Conservation (phyloP, 2,113 vertebrate species). For the Alouatta palliata region DNA sequence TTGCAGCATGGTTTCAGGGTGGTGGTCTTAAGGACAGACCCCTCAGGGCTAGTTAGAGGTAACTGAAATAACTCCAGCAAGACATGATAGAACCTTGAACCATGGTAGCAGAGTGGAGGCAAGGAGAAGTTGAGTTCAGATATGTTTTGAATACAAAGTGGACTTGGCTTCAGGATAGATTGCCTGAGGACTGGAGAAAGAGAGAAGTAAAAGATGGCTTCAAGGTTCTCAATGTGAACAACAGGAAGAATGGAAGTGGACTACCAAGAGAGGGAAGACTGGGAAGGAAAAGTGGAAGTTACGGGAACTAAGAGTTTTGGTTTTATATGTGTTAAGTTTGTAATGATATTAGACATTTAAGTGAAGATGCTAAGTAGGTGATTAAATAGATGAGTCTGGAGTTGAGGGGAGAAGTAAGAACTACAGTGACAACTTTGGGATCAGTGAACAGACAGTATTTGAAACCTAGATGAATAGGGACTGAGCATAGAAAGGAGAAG, state of each 20-base stretch:
- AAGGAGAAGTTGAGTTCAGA: neutral
- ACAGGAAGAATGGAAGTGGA: neutral
- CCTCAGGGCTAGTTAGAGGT: neutral
- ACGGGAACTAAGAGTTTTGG: neutral
- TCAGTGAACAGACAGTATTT: neutral
- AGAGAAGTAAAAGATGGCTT: neutral
- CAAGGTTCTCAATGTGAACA: neutral
- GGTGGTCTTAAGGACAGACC: neutral
- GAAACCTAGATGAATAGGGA: neutral
- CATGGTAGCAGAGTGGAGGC: neutral
- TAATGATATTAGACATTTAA: neutral
- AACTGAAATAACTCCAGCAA: neutral
- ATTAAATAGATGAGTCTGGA: neutral
- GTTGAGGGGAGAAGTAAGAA: neutral
- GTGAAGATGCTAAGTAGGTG: neutral
- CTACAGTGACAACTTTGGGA: neutral
- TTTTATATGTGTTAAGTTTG: constrained; percentile 1
- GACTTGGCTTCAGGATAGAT: neutral
- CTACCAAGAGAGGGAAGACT: neutral
- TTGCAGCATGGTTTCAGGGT: neutral
- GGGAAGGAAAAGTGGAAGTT: neutral
- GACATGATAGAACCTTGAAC: neutral
- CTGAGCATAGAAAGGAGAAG: neutral
- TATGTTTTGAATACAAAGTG: neutral
- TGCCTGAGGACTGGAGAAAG: neutral